Base-by-base conservation (phyloP, 2,888 invertebrate genomes). In the Standfussiana lucernea region DNA sequence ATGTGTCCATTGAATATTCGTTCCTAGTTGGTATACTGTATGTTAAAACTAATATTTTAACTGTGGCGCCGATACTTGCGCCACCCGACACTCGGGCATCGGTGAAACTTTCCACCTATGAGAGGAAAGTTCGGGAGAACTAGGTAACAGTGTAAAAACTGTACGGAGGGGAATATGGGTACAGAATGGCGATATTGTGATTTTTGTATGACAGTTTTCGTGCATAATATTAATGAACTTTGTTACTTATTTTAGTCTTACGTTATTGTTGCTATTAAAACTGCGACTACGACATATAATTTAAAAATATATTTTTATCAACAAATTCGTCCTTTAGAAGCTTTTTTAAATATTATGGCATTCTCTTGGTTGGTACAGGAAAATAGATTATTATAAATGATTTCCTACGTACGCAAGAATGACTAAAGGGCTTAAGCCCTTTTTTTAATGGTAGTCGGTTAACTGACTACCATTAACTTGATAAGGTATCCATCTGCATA, bases 101-200 rank as follows among this genome's bases (percentile, higher is more conserved):
- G 73, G 77, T 56, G 66, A 69, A 85, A 84, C 78, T 73, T 72
- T 75, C 47, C 75, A 82, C 80, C 74, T 85, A 77, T 62, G 80
- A 61, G 72, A 28, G 18, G 50, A 79, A 77, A 78, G 84, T 82
- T 78, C 1, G 56, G 35, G 13, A 35, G 13, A 77, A 75, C 69
- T 79, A 82, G 83, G 71, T 86, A 83, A 82, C 64, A 64, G 2
- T n/a, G 71, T 78, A 72, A 74, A 83, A 84, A 84, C 72, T 82
- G 70, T 67, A 21, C 47, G 1, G 59, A 35, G 35, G 59, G 50
- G 24, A 68, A 65, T 56, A 70, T 47, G 42, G 42, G 47, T 24
- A 50, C 42, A 37, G 15, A 69, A 40, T 35, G 50, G 37, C 42
- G 18, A 68, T 65, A 72, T 59, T 72, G 32, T 61, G 42, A 82